These are phyloP conservation scores for Anthoscopus minutus DNA, from an alignment of 2,113 vertebrate species.

Conservation along the genomic window DNA sequence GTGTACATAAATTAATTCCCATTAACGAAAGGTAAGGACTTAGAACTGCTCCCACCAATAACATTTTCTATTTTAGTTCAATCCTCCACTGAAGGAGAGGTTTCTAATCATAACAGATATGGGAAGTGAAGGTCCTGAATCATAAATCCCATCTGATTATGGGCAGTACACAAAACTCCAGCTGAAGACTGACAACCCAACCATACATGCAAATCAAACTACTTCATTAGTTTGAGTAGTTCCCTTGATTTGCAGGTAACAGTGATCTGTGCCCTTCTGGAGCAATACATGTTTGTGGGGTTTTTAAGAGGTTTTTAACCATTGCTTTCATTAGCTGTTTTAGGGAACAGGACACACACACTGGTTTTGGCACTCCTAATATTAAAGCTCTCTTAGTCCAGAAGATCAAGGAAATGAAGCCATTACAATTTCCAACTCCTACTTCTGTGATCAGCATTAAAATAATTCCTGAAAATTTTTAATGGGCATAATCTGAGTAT, in stretches of 20 bases:
- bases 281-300: not conserved
- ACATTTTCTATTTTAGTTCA: not conserved
- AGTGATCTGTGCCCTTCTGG: not conserved
- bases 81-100: not conserved
- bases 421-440: not conserved
- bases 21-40: not conserved
- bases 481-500: not conserved
- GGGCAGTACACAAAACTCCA: not conserved
- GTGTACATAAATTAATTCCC: not conserved
- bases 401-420: not conserved
- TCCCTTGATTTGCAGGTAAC: not conserved
- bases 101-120: not conserved
- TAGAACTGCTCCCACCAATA: not conserved
- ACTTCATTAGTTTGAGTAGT: not conserved
- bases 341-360: not conserved
- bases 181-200: not conserved
- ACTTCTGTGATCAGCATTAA: not conserved
- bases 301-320: not conserved
- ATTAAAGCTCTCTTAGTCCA: not conserved
- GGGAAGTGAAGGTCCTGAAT: not conserved
- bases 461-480: not conserved
- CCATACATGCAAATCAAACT: not conserved
- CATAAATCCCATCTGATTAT: not conserved
- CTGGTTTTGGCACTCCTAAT: too few species aligned
- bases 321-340: not conserved